phyloP scores from a whole-genome alignment of 2,888 invertebrate genomes.

The Synergus laeviventris region DNA sequence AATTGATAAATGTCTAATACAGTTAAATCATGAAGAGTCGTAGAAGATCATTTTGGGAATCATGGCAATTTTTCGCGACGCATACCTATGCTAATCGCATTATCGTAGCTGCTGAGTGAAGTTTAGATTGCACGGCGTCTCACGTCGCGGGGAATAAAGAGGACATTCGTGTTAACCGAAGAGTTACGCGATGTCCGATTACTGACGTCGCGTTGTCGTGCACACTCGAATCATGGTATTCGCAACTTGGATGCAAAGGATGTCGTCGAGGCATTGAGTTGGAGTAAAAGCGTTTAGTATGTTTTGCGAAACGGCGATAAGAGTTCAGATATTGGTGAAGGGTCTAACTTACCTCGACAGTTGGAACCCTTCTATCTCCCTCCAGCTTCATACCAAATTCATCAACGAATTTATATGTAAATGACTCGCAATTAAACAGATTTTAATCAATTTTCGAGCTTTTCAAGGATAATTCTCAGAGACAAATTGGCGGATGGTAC shows the following conservation, averaged over 20 bases:
- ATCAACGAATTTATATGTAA: background rate
- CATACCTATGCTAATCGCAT: slow-evolving; percentile 22
- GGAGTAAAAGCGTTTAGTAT: slow-evolving; percentile 56
- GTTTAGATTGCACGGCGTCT: slow-evolving; percentile 10
- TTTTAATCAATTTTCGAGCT: background rate
- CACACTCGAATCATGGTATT: slow-evolving; percentile 44
- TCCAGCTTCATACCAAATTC: slow-evolving; percentile 17
- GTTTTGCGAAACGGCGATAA: slow-evolving; percentile 55
- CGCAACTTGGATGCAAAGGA: slow-evolving; percentile 50
- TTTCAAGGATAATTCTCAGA: slow-evolving; percentile 1
- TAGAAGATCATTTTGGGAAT: background rate
- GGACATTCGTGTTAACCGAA: slow-evolving; percentile 55
- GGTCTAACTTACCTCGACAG: slow-evolving; percentile 42
- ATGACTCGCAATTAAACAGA: background rate
- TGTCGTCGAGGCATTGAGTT: slow-evolving; percentile 46
- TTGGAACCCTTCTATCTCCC: background rate
- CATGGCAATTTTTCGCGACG: slow-evolving; percentile 3
- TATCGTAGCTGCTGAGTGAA: slow-evolving; percentile 9
- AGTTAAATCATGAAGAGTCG: too few relatives aligned
- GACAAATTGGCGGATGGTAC: background rate
- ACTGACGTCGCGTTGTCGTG: slow-evolving; percentile 13
- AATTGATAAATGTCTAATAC: too few relatives aligned
- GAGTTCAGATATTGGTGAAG: slow-evolving; percentile 46
- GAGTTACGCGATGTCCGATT: slow-evolving; percentile 50
- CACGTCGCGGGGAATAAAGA: slow-evolving; percentile 47